These are phyloP conservation scores for Megamerina dolium DNA, from an alignment of 2,888 invertebrate genomes.

Conservation along the genomic window DNA sequence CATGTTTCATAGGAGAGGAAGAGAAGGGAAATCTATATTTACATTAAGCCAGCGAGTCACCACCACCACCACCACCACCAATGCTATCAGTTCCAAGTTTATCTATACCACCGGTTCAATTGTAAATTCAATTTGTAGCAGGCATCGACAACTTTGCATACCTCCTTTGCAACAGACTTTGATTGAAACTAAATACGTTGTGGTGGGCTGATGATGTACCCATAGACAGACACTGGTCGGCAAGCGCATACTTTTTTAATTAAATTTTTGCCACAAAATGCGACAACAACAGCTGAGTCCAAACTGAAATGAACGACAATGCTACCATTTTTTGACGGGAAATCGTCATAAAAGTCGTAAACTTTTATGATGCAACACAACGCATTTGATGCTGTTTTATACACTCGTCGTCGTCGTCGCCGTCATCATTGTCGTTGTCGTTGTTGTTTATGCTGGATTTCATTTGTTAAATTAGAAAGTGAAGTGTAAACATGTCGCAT, in stretches of 20 bases:
- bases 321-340: conserved; percentile 8
- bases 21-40: too few species aligned
- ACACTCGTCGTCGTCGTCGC: neutral
- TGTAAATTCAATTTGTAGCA: conserved; percentile 10
- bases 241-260: too few species aligned
- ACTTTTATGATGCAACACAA: conserved; percentile 9
- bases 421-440: neutral
- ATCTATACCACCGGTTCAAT: too few species aligned
- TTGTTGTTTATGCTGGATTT: neutral
- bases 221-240: too few species aligned
- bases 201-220: too few species aligned
- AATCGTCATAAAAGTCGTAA: conserved; percentile 13
- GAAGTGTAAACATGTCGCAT: conserved; percentile 11
- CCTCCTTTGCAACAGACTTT: too few species aligned
- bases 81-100: neutral
- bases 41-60: neutral
- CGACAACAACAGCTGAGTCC: conserved; percentile 24
- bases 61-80: neutral
- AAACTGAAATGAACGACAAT: too few species aligned
- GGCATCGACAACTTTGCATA: too few species aligned
- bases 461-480: conserved; percentile 9
- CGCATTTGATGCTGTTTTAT: neutral
- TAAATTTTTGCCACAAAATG: conserved; percentile 24
- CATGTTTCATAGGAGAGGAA: too few species aligned
- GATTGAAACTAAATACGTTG: conserved; percentile 20